Base-by-base conservation (phyloP, 2,888 invertebrate species). In the Lathronympha strigana region DNA sequence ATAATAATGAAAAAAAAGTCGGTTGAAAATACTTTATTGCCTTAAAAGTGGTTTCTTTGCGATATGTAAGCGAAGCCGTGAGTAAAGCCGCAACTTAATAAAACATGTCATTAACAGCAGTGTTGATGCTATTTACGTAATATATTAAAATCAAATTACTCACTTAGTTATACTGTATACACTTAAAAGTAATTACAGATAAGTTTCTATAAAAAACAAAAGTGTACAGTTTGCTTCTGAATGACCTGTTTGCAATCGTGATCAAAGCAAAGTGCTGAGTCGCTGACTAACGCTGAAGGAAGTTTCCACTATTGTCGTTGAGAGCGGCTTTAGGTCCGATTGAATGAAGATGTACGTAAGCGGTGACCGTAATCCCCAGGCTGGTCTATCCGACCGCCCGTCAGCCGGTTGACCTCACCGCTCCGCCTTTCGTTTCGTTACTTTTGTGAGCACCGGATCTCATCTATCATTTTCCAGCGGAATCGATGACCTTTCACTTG, bases 381-480 rank as follows among this genome's bases (percentile, higher is more conserved):
- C 77, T 77, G 76, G 78, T 54, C 81, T 79, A 80, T 77, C 76
- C 76, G 83, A 82, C 83, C 80, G 81, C 74, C n/a, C 79, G 82
- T 83, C 79, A 79, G 77, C 76, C 80, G 81, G 80, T 79, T 82
- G 86, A 87, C 84, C 86, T 85, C 84, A 81, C 82, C 81, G 82
- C 76, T 81, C 82, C 83, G 76, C 76, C 74, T 72, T 73, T 71
- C 73, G 77, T 66, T 76, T 87, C 82, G 83, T 83, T 83, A 85
- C 83, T 84, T 84, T 84, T 83, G 82, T 81, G 81, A 80, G 77
- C 80, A 78, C 78, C 78, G 78, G 78, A 76, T 76, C 77, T 79
- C 86, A 87, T 88, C 84, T 81, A 87, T 88, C 87, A 90, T 88
- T 82, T 84, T 83, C 75, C 74, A 76, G 73, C 73, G 75, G 74